Percentiles rank a stretch among this genome's conserved stretches.
Evolutionary conservation across 2,113 vertebrate species (phyloP).

Genomic region (Oreochromis spilurus): DNA sequence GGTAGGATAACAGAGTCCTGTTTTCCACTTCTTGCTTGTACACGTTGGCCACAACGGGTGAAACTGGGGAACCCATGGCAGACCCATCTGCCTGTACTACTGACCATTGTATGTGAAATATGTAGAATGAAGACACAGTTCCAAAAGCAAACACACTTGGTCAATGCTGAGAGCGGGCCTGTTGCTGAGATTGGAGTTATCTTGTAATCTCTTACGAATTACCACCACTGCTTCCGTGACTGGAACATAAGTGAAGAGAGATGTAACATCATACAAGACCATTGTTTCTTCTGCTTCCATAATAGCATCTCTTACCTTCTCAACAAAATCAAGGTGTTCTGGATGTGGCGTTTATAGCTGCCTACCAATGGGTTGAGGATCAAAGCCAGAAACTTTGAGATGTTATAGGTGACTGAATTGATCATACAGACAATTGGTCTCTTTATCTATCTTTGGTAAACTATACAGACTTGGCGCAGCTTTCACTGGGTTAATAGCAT

Average conservation of each 20-base stretch:
- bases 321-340: background rate
- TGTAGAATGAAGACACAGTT: background rate
- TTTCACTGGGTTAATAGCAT: background rate
- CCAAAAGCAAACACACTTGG: background rate
- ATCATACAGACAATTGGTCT: background rate
- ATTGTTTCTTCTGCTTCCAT: background rate
- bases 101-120: background rate
- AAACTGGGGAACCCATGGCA: background rate
- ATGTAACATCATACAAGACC: background rate
- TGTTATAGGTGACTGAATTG: background rate
- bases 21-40: background rate
- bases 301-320: background rate
- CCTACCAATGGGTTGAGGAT: accelerated
- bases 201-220: background rate
- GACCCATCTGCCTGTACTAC: background rate
- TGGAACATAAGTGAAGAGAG: background rate
- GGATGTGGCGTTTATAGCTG: background rate
- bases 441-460: background rate
- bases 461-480: background rate
- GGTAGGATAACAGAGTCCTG: background rate
- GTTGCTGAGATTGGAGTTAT: background rate
- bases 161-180: background rate
- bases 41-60: background rate
- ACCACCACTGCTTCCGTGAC: background rate
- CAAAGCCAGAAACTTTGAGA: background rate